A percentile compares a stretch with the other conserved stretches of the same genome.
Conservation (phyloP, 2,888 invertebrate species). For the Tiliacea citrago region DNA sequence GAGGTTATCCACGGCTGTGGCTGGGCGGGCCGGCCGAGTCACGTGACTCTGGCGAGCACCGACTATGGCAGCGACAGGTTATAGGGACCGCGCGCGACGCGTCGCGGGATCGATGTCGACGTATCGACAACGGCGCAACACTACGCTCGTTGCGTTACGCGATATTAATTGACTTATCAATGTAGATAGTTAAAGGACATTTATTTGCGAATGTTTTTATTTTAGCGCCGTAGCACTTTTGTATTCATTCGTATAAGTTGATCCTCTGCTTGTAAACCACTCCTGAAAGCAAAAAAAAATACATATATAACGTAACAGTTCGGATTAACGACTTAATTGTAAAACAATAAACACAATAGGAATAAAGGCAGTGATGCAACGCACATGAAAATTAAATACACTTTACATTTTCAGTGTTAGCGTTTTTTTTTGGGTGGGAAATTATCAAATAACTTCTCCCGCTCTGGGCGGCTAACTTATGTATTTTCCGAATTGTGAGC, state of each 20-base stretch:
- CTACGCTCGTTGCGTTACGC: slow-evolving; percentile 76
- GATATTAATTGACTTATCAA: slow-evolving; percentile 77
- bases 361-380: slow-evolving; percentile 56
- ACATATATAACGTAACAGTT: slow-evolving; percentile 36
- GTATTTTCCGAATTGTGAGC: slow-evolving; percentile 61
- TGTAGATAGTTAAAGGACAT: slow-evolving; percentile 71
- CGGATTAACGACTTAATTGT: background rate
- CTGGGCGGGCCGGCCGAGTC: slow-evolving; percentile 90
- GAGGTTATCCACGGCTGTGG: slow-evolving; percentile 91
- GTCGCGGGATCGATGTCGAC: slow-evolving; percentile 82
- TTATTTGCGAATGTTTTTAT: slow-evolving; percentile 76
- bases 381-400: slow-evolving; percentile 15
- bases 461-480: too few species aligned
- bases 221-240: slow-evolving; percentile 82
- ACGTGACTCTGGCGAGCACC: slow-evolving; percentile 90
- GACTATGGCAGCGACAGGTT: slow-evolving; percentile 85
- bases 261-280: slow-evolving; percentile 84
- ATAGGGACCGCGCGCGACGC: slow-evolving; percentile 83
- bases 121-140: slow-evolving; percentile 80
- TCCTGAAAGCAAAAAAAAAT: slow-evolving; percentile 84
- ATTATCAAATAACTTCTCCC: too few species aligned
- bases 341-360: background rate
- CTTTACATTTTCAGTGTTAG: slow-evolving; percentile 8
- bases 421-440: too few species aligned
- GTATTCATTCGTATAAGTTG: slow-evolving; percentile 80